Conservation (phyloP, 2,888 invertebrate genomes). For the Sialis lutaria region DNA sequence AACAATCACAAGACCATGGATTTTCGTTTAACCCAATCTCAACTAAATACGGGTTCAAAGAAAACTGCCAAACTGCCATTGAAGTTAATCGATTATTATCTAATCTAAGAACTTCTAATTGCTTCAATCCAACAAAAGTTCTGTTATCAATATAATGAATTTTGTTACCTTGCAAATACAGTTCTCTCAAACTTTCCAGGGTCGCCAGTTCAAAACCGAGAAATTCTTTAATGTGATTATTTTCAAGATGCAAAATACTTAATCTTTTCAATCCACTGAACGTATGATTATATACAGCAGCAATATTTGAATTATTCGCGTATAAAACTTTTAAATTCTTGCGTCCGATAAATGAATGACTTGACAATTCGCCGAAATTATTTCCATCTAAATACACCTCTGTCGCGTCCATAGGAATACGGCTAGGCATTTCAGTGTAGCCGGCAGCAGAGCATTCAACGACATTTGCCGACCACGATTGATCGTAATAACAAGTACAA, state of each 20-base stretch:
- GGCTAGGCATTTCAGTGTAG: slow-evolving; percentile 67
- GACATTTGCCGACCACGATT: slow-evolving; percentile 82
- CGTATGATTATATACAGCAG: slow-evolving; percentile 72
- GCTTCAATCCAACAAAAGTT: slow-evolving; percentile 64
- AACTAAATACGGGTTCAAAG: slow-evolving; percentile 69
- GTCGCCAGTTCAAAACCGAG: slow-evolving; percentile 70
- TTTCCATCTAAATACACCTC: slow-evolving; percentile 89
- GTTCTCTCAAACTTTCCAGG: slow-evolving; percentile 64
- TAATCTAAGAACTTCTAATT: slow-evolving; percentile 67
- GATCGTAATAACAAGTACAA: slow-evolving; percentile 90
- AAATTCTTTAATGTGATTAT: slow-evolving; percentile 64
- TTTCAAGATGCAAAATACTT: slow-evolving; percentile 68
- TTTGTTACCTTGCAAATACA: slow-evolving; percentile 75
- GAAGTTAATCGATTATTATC: slow-evolving; percentile 69
- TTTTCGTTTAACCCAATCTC: slow-evolving; percentile 70
- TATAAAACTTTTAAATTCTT: slow-evolving; percentile 77
- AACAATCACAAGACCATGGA: slow-evolving; percentile 84
- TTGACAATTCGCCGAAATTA: slow-evolving; percentile 68
- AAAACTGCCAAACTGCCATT: slow-evolving; percentile 76
- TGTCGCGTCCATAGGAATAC: slow-evolving; percentile 90
- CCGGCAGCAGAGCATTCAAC: slow-evolving; percentile 76
- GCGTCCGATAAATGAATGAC: slow-evolving; percentile 80
- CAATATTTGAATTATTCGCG: slow-evolving; percentile 77
- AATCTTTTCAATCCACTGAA: slow-evolving; percentile 74
- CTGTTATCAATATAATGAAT: slow-evolving; percentile 69